These are phyloP conservation scores for Monochamus saltuarius DNA, from an alignment of 1,140 invertebrate species.

Conservation along the genomic window DNA sequence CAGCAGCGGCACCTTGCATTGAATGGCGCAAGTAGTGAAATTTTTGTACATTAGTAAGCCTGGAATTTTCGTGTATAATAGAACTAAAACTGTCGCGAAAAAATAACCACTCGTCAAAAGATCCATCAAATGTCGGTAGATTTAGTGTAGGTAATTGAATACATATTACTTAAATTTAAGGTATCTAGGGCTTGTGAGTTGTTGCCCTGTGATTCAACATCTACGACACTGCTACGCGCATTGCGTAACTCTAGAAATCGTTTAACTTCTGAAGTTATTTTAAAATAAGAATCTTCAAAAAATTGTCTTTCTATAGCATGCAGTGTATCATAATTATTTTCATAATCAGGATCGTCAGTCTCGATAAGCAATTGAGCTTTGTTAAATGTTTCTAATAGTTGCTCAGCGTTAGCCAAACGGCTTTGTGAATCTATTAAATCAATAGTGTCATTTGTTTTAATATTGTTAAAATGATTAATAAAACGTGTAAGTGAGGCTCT, in stretches of 20 bases:
- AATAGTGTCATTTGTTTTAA: conserved; percentile 7
- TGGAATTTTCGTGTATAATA: conserved; percentile 38
- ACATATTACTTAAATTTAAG: not conserved
- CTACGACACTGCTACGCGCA: not conserved
- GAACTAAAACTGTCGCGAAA: conserved; percentile 44
- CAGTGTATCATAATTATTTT: conserved; percentile 8
- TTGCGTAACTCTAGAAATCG: not conserved
- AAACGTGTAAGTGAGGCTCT: conserved; percentile 10
- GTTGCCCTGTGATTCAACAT: not conserved
- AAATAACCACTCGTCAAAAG: conserved; percentile 40
- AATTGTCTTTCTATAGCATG: conserved; percentile 4
- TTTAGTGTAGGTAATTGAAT: conserved; percentile 30
- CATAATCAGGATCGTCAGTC: conserved; percentile 5
- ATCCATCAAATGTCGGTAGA: conserved; percentile 41
- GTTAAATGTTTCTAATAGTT: conserved; percentile 10
- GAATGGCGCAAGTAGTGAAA: conserved; percentile 43
- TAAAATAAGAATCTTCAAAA: conserved; percentile 16
- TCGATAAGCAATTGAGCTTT: conserved; percentile 13
- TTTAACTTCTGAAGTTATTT: conserved; percentile 7
- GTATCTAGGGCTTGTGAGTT: not conserved
- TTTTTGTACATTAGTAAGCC: conserved; percentile 38
- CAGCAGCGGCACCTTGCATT: conserved; percentile 38
- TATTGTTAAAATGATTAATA: conserved; percentile 9
- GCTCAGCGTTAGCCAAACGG: conserved; percentile 5
- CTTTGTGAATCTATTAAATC: conserved; percentile 7